phyloP scores from a whole-genome alignment of 2,797 vertebrate genomes.

The Myotis vivesi region DNA sequence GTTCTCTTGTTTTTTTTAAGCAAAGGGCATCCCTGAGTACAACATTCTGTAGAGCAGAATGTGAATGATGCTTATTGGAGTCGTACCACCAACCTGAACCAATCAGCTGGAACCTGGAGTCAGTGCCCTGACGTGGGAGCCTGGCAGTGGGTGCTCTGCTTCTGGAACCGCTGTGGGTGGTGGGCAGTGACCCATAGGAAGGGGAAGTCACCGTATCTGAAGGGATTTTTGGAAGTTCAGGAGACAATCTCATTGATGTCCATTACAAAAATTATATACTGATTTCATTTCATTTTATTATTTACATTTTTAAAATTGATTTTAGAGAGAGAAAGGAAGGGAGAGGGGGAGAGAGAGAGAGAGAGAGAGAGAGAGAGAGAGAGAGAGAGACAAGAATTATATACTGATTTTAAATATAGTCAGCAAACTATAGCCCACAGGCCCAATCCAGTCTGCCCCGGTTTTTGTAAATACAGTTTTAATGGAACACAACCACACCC shows the following conservation, averaged over 20 bases:
- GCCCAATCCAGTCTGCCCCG: background rate
- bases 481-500: background rate
- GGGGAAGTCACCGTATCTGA: background rate
- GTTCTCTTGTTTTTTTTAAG: background rate
- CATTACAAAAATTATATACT: background rate
- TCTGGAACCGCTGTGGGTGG: background rate
- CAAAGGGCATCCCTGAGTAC: background rate
- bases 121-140: background rate
- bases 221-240: background rate
- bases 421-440: background rate
- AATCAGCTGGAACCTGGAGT: background rate
- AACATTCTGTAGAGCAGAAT: background rate
- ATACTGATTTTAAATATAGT: background rate
- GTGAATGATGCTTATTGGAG: background rate
- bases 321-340: too few species aligned
- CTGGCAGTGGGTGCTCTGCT: background rate
- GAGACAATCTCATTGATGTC: background rate
- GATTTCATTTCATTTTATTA: background rate
- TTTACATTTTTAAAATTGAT: too few species aligned
- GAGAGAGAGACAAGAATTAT: background rate
- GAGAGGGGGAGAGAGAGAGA: too few species aligned
- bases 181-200: background rate
- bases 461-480: background rate
- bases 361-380: too few species aligned
- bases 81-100: background rate